Percentiles rank a stretch among this genome's conserved stretches.
These are phyloP conservation scores for Grantiella picta DNA, from an alignment of 2,113 vertebrate genomes.

Conservation along the genomic window DNA sequence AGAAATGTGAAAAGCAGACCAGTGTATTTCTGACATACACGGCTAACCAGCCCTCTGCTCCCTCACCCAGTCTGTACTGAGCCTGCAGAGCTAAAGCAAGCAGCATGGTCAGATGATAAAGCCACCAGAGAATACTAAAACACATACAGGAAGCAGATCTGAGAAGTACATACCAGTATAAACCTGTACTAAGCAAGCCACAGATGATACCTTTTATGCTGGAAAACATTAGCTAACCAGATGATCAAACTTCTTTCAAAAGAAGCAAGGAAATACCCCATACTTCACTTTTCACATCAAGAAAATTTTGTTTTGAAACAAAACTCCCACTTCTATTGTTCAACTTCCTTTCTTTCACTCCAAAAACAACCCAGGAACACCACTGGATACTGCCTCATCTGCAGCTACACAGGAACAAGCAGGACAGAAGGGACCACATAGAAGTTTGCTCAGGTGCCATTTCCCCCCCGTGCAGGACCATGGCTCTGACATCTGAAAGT, in stretches of 20 bases:
- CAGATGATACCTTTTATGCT: not conserved
- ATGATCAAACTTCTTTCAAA: not conserved
- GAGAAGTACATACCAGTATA: not conserved
- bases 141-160: not conserved
- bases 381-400: not conserved
- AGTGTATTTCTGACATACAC: not conserved
- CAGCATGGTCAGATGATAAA: not conserved
- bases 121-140: not conserved
- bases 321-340: not conserved
- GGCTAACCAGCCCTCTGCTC: not conserved
- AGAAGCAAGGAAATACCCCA: not conserved
- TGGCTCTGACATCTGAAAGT: not conserved
- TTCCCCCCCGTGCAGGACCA: not conserved
- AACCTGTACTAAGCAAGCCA: not conserved
- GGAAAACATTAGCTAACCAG: not conserved
- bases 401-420: not conserved
- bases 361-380: not conserved
- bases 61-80: not conserved
- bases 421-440: not conserved
- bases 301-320: not conserved
- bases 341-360: not conserved
- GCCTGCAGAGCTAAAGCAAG: not conserved
- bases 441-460: not conserved
- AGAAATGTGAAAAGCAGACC: not conserved
- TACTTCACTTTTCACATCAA: not conserved